A percentile compares a stretch with the other conserved stretches of the same genome.
These are phyloP conservation scores for Melanostoma mellinum DNA, from an alignment of 2,888 invertebrate genomes.

Conservation along the genomic window DNA sequence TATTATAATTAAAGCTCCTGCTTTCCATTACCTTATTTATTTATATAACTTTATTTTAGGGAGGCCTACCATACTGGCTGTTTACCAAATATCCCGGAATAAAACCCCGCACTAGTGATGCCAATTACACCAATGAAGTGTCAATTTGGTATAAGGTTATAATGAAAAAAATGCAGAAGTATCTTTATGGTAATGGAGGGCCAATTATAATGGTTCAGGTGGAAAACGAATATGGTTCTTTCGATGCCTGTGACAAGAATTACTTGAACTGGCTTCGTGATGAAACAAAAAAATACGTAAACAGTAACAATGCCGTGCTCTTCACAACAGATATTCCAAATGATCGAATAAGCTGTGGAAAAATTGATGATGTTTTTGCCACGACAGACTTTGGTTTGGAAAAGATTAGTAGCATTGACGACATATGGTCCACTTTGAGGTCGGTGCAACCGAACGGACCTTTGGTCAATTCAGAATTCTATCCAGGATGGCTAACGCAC, in stretches of 20 bases:
- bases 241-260: constrained; percentile 86
- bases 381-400: constrained; percentile 90
- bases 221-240: constrained; percentile 97
- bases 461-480: constrained; percentile 94
- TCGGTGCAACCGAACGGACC: constrained; percentile 87
- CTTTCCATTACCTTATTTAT: background rate
- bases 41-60: constrained; percentile 82
- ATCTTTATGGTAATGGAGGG: constrained; percentile 88
- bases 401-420: constrained; percentile 80
- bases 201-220: constrained; percentile 92
- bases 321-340: constrained; percentile 92
- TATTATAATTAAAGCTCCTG: constrained; percentile 74
- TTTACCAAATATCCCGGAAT: constrained; percentile 84
- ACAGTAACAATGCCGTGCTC: constrained; percentile 83
- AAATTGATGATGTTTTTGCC: constrained; percentile 87
- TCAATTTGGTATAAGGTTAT: constrained; percentile 83
- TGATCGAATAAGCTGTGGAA: constrained; percentile 84
- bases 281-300: constrained; percentile 82
- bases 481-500: constrained; percentile 95
- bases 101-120: constrained; percentile 85
- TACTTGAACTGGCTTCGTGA: constrained; percentile 88
- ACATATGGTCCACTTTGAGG: constrained; percentile 83
- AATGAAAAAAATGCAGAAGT: constrained; percentile 82
- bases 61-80: constrained; percentile 91
- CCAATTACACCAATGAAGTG: constrained; percentile 83